Conservation (phyloP, 1,140 invertebrate species). For the Drosophila kikkawai region DNA sequence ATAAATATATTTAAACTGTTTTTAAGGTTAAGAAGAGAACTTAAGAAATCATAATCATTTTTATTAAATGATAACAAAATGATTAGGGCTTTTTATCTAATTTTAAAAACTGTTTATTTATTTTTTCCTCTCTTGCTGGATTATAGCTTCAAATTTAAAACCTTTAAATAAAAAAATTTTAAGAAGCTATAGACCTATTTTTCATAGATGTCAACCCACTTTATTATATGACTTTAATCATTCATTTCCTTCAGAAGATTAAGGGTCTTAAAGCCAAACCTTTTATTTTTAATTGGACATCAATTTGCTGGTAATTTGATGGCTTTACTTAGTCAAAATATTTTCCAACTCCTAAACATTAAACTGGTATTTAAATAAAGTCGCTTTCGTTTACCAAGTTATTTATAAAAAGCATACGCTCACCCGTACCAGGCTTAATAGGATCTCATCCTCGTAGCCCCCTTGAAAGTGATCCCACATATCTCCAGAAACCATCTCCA, state of each 20-base stretch:
- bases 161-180: not conserved
- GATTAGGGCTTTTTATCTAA: too few species aligned
- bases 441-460: slow-evolving; percentile 22
- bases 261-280: not conserved
- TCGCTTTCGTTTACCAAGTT: not conserved
- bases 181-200: not conserved
- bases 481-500: slow-evolving; percentile 42
- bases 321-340: slow-evolving; percentile 1
- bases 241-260: not conserved
- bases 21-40: too few species aligned
- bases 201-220: not conserved
- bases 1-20: too few species aligned
- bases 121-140: too few species aligned
- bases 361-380: slow-evolving; percentile 26
- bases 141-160: not conserved
- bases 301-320: not conserved
- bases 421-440: slow-evolving; percentile 2
- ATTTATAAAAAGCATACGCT: not conserved
- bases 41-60: too few species aligned
- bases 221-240: not conserved
- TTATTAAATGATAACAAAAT: too few species aligned
- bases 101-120: too few species aligned
- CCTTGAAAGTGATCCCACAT: slow-evolving; percentile 39
- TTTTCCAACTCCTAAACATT: not conserved
- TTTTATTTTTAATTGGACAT: slow-evolving; percentile 1